Evolutionary conservation across 1,140 invertebrate genomes (phyloP), one percentile per base, ranked within the genome.

Genomic region (Metaphire vulgaris): DNA sequence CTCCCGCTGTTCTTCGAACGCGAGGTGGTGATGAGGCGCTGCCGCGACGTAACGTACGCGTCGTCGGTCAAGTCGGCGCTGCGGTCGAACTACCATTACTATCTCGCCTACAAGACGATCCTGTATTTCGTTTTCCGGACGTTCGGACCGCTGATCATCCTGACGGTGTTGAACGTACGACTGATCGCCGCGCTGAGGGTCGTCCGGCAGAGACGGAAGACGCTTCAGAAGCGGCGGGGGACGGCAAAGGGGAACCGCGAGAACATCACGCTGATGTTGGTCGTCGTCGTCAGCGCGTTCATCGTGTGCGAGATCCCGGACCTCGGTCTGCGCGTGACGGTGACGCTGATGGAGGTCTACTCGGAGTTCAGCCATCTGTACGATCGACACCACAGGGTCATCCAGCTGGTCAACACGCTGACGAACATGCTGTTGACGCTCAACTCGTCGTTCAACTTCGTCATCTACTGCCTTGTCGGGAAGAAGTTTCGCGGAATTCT

Each of bases 181-280:
- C 77, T 78, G 0, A 70, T 78, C 15, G n/a, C 12, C 12, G 73
- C 72, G 1, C 74, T 78, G 0, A 31, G 73, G 26, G 32, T 34
- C 33, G 68, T 78, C 56, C 12, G 26, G 41, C 41, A 56, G 21
- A 6, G 41, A 21, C n/a, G n/a, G n/a, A 32, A 33, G 0, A 69
- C 76, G 2, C 70, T 77, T n/a, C n/a, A n/a, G n/a, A n/a, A n/a
- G n/a, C n/a, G n/a, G 26, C 69, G 69, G 33, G 71, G 30, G 1
- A 64, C 29, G 12, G 79, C 83, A n/a, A 84, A 86, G 76, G n/a
- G n/a, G n/a, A n/a, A n/a, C n/a, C n/a, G n/a, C n/a, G 85, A 86
- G 77, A 86, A 86, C 78, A 77, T 77, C 15, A 77, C 76, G 2
- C 65, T 73, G 21, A 73, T 77, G 70, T 64, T 77, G 15, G 76